These are phyloP conservation scores for Thalpophila matura DNA, from an alignment of 2,888 invertebrate genomes.

Conservation along the genomic window DNA sequence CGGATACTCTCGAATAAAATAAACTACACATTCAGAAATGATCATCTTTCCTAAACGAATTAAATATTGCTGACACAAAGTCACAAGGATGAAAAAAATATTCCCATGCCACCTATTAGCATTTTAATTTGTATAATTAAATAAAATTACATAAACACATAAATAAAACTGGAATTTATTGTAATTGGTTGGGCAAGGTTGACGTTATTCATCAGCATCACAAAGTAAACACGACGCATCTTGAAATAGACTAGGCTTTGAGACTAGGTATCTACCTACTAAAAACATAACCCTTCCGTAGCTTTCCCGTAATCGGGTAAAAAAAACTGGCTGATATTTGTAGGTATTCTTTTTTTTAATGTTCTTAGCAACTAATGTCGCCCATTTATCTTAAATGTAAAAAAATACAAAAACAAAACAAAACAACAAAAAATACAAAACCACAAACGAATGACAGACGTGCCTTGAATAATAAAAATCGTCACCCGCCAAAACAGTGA, in stretches of 20 bases:
- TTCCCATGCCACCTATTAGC: constrained; percentile 26
- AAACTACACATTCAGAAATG: too few relatives aligned
- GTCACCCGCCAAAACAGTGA: not conserved
- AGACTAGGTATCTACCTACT: too few relatives aligned
- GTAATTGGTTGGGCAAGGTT: constrained; percentile 35
- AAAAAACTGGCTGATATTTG: not conserved
- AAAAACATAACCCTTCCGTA: too few relatives aligned
- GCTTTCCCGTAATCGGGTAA: too few relatives aligned
- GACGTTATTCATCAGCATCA: not conserved
- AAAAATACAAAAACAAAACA: not conserved
- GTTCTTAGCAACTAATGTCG: not conserved
- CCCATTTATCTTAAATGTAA: not conserved
- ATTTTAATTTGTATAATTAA: constrained; percentile 15
- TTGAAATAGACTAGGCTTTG: too few relatives aligned
- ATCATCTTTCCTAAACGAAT: not conserved
- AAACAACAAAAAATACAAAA: not conserved
- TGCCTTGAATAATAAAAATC: not conserved
- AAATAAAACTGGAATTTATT: constrained; percentile 34
- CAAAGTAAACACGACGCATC: not conserved
- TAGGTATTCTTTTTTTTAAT: not conserved
- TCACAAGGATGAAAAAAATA: constrained; percentile 18
- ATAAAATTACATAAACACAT: constrained; percentile 21
- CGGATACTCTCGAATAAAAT: too few relatives aligned
- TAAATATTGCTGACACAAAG: constrained; percentile 3
- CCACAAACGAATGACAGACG: not conserved